Base-by-base conservation (phyloP, 23 tunicate genomes). In the Diplosoma virens region DNA sequence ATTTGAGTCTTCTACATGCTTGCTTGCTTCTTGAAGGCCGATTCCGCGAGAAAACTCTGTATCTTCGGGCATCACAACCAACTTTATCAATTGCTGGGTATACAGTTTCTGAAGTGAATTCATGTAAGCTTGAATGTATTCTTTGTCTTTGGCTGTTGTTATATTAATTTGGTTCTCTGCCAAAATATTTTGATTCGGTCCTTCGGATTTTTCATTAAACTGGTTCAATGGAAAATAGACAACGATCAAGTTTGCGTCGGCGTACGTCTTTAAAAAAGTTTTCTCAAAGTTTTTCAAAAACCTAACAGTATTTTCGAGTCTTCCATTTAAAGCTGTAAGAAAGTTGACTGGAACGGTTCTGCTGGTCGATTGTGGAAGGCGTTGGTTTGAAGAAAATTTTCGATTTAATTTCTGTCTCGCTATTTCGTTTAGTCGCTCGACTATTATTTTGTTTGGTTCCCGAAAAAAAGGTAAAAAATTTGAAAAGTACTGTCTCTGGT, bases 11-110 rank as follows among this genome's bases (percentile, higher is more conserved):
- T 24, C 36, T 25, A 82, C 81, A 41, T 47, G 21, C 52, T 84
- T 45, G 64, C 79, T 80, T 0, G 88, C 88, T 1, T 30, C 30
- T 33, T 78, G 84, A 4, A 86, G 47, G 9, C 97, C 97, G 14
- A 71, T 52, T 33, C 97, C 97, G n/a, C 97, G 78, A 17, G 97
- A 92, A 59, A 92, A 92, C 16, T 75, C 85, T 3, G 78, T 55
- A 2, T 87, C 92, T 22, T 78, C 32, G 36, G 58, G 20, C 60
- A 79, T 30, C 20, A 47, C 9, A 0, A 79, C 33, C 23, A 86
- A 66, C 20, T 59, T 33, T 3, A 86, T 1, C 23, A 32, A 37
- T 1, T 47, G 28, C 0, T 72, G 45, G 0, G 92, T 84, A 50
- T 86, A 79, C 1, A 25, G 26, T 32, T 41, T 7, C 33, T 71